Conservation (phyloP, 2,113 vertebrate species). For the Poeciliopsis prolifica region DNA sequence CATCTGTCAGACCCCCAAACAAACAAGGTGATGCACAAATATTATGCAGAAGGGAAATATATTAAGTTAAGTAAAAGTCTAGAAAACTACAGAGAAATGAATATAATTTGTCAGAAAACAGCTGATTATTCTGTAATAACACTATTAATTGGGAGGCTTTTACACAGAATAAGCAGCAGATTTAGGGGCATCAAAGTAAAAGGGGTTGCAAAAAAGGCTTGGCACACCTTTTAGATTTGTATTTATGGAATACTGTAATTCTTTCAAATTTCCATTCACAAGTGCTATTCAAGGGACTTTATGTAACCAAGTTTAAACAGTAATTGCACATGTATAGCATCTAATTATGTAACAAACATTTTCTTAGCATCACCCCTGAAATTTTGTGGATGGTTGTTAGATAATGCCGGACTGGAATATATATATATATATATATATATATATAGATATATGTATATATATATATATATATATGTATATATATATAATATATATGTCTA, state of each 20-base stretch:
- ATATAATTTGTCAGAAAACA: background rate
- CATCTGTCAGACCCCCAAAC: background rate
- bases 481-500: too few species aligned
- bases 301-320: background rate
- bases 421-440: too few species aligned
- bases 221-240: too few species aligned
- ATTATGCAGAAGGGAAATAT: background rate
- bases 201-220: too few species aligned
- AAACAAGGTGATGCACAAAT: background rate
- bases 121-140: background rate
- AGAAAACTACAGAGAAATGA: too few species aligned
- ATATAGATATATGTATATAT: too few species aligned
- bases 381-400: background rate
- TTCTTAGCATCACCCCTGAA: background rate
- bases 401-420: background rate
- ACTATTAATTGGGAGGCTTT: background rate
- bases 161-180: background rate
- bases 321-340: background rate
- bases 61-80: background rate
- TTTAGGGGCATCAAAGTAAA: background rate
- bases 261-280: too few species aligned
- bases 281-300: too few species aligned
- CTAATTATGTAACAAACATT: background rate
- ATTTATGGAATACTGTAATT: too few species aligned
- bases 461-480: too few species aligned